These are phyloP conservation scores for Cladorhizidae sp. DNA, from an alignment of 37 sponge, comb jelly and placozoan genomes.

Conservation along the genomic window DNA sequence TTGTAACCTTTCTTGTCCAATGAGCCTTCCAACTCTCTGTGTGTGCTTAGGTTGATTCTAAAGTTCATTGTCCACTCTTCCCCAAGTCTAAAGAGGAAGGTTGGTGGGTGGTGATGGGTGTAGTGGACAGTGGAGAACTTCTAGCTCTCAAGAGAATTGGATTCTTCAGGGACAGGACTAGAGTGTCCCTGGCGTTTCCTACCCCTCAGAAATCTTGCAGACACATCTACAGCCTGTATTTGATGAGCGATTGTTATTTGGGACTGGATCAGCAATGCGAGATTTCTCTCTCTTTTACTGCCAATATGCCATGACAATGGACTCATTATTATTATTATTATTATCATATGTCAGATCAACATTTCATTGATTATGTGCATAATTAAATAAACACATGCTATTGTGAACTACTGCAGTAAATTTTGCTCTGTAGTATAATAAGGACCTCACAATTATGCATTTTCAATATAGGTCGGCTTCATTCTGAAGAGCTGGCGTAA, in stretches of 20 bases:
- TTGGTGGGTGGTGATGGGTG: constrained; percentile 93
- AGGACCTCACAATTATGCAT: too few relatives aligned
- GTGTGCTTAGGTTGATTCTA: constrained; percentile 6
- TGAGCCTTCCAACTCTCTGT: too few relatives aligned
- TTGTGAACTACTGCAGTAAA: too few relatives aligned
- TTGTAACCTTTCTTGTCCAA: too few relatives aligned
- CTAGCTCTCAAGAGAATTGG: constrained; percentile 90
- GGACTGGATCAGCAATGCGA: constrained; percentile 92
- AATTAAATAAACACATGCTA: too few relatives aligned
- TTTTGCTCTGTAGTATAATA: too few relatives aligned
- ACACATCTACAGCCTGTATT: constrained; percentile 77
- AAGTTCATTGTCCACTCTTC: constrained; percentile 76
- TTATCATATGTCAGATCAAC: too few relatives aligned
- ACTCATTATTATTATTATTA: too few relatives aligned
- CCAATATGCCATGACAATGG: too few relatives aligned
- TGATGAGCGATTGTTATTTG: constrained; percentile 94
- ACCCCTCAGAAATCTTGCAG: constrained; percentile 70
- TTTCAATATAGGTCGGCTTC: too few relatives aligned
- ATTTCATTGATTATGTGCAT: too few relatives aligned
- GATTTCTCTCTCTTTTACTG: constrained; percentile 34
- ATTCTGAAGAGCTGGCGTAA: too few relatives aligned
- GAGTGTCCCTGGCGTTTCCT: constrained; percentile 68
- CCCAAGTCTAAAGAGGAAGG: constrained; percentile 94
- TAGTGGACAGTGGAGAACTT: constrained; percentile 80
- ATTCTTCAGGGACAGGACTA: constrained; percentile 40